phyloP scores from a whole-genome alignment of 2,113 vertebrate species.

The Lepus europaeus region DNA sequence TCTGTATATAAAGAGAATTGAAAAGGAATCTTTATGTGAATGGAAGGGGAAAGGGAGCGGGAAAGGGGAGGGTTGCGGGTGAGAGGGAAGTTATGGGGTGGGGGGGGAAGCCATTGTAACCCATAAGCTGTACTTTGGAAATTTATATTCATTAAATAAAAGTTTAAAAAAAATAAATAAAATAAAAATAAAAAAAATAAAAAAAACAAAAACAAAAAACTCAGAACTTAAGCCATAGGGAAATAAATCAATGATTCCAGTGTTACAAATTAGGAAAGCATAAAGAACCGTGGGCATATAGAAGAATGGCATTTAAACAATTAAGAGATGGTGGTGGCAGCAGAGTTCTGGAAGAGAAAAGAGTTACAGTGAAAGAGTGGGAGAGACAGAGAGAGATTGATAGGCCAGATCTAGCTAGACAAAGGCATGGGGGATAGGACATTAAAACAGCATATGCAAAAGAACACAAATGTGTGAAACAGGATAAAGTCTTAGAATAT shows the following conservation, averaged over 20 bases:
- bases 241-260: conserved; percentile 4
- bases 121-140: too few species aligned
- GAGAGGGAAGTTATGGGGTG: too few species aligned
- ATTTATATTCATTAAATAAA: too few species aligned
- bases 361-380: neutral
- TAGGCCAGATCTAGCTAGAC: neutral
- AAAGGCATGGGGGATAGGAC: neutral
- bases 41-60: too few species aligned
- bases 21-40: too few species aligned
- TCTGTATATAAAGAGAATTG: too few species aligned
- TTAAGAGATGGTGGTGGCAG: neutral
- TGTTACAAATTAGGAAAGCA: neutral
- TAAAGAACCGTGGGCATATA: neutral
- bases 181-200: too few species aligned
- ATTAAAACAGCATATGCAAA: conserved; percentile 29
- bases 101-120: too few species aligned
- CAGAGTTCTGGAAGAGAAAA: neutral
- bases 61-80: too few species aligned
- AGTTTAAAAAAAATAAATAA: too few species aligned
- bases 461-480: neutral
- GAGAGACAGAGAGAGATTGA: neutral
- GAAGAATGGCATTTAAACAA: conserved; percentile 7
- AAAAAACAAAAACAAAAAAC: neutral
- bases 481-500: conserved; percentile 32
- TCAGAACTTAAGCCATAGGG: neutral